These are phyloP conservation scores for Idaea biselata DNA, from an alignment of 2,888 invertebrate species.

Conservation along the genomic window DNA sequence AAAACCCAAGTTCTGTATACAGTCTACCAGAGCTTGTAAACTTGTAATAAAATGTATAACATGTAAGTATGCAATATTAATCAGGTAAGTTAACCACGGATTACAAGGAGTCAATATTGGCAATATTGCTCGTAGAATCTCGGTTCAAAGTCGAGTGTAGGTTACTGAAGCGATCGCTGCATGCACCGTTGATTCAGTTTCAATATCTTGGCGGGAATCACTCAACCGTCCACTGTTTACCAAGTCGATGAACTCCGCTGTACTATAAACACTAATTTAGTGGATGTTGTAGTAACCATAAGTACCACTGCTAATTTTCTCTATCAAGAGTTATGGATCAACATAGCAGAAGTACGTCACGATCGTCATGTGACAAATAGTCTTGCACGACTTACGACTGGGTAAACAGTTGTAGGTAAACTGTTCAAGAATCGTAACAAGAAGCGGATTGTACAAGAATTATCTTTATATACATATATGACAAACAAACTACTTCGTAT, in stretches of 20 bases:
- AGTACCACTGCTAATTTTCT: neutral
- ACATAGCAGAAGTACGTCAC: neutral
- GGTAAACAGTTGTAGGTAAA: neutral
- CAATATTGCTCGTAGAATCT: neutral
- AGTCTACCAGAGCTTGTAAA: too few species aligned
- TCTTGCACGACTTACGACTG: neutral
- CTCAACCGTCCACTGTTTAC: conserved; percentile 19
- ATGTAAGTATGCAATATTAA: neutral
- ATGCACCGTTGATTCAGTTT: conserved; percentile 6
- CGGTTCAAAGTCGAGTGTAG: neutral
- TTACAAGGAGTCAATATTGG: neutral
- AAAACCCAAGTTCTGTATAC: too few species aligned
- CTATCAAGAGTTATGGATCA: neutral
- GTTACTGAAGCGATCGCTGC: neutral
- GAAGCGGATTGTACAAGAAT: too few species aligned
- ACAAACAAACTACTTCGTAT: neutral
- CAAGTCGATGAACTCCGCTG: conserved; percentile 17
- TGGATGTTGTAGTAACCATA: too few species aligned
- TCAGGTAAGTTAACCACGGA: neutral
- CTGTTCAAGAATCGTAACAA: neutral
- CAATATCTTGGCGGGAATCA: conserved; percentile 13
- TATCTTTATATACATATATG: neutral
- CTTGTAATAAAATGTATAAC: too few species aligned
- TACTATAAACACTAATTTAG: neutral
- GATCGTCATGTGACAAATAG: neutral